Evolutionary conservation across 35 echinoderm and acorn worm species (phyloP).

Genomic region (Ophioderma brevispina): DNA sequence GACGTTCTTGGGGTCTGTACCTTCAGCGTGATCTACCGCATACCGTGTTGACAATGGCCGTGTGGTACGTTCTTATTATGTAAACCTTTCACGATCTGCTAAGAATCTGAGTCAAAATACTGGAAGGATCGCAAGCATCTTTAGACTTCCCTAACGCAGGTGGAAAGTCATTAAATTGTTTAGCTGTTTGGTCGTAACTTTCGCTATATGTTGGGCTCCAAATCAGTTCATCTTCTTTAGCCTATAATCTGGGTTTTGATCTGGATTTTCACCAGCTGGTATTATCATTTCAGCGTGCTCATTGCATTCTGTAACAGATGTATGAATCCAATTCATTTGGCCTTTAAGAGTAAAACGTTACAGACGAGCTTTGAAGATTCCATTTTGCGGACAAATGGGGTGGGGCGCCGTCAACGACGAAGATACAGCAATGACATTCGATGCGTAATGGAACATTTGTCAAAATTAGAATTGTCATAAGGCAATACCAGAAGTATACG

Average conservation of each 20-base stretch:
- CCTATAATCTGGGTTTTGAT: conserved; percentile 64
- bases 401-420: neutral
- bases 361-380: conserved; percentile 58
- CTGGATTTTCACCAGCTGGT: conserved; percentile 77
- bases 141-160: conserved; percentile 64
- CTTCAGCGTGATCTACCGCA: conserved; percentile 79
- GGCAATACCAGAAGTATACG: no score
- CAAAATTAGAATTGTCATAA: no score
- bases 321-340: conserved; percentile 90
- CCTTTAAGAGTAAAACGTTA: conserved; percentile 85
- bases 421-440: neutral
- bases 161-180: conserved; percentile 78
- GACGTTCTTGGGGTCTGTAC: conserved; percentile 66
- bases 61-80: conserved; percentile 73
- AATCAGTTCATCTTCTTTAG: conserved; percentile 91
- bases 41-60: conserved; percentile 72
- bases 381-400: conserved; percentile 29
- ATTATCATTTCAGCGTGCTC: conserved; percentile 84
- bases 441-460: neutral
- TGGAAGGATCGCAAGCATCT: conserved; percentile 25
- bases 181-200: conserved; percentile 64
- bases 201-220: conserved; percentile 94
- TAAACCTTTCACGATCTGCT: conserved; percentile 8
- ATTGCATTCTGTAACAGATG: conserved; percentile 89
- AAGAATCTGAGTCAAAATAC: conserved; percentile 15